Percentiles rank a stretch among this genome's conserved stretches.
These are phyloP conservation scores for Acromyrmex heyeri DNA, from an alignment of 1,140 invertebrate genomes.

Conservation along the genomic window DNA sequence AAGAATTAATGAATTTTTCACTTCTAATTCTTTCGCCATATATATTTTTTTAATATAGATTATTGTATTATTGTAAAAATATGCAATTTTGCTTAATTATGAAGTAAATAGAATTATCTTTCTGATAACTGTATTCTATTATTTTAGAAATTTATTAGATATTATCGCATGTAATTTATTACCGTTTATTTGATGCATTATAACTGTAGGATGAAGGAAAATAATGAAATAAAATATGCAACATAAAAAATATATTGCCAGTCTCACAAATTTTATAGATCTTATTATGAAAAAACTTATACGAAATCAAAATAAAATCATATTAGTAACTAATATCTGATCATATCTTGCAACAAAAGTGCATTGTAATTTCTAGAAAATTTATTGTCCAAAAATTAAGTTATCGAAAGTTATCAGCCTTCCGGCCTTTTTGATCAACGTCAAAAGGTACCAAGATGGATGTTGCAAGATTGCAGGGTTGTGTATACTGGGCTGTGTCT, in stretches of 20 bases:
- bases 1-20: too few species aligned
- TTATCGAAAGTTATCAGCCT: conserved; percentile 40
- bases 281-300: not conserved
- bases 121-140: too few species aligned
- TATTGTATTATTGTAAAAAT: not conserved
- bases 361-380: conserved; percentile 45
- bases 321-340: not conserved
- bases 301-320: not conserved
- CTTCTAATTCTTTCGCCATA: too few species aligned
- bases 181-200: not conserved
- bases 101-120: not conserved
- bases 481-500: not conserved
- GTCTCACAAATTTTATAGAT: not conserved
- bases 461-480: conserved; percentile 54
- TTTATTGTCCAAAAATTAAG: conserved; percentile 58
- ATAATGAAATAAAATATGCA: too few species aligned
- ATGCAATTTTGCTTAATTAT: not conserved
- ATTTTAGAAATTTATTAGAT: not conserved
- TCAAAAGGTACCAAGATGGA: conserved; percentile 54
- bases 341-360: not conserved
- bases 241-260: not conserved
- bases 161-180: too few species aligned
- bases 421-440: conserved; percentile 53
- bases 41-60: not conserved
- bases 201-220: not conserved